Conservation (phyloP, 1,140 invertebrate genomes). For the Theocolax elegans region DNA sequence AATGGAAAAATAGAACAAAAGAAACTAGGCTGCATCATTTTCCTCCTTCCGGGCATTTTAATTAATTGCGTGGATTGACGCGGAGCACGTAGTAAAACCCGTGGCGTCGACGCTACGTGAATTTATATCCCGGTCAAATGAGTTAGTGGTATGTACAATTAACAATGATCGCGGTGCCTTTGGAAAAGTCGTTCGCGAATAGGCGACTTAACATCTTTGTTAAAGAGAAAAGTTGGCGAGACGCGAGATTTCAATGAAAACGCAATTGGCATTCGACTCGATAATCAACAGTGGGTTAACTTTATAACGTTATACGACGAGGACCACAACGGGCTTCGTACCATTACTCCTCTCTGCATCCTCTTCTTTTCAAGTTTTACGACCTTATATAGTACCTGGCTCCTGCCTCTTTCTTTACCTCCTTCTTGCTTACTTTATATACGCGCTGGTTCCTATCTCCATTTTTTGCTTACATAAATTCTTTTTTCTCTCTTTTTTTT, state of each 20-base stretch:
- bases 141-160: slow-evolving; percentile 43
- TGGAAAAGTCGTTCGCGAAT: background rate
- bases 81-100: slow-evolving; percentile 1
- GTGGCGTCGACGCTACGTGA: slow-evolving; percentile 27
- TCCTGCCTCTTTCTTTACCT: slow-evolving; percentile 28
- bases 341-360: background rate
- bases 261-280: too few species aligned
- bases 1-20: slow-evolving; percentile 2
- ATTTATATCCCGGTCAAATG: slow-evolving; percentile 40
- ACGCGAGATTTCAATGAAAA: too few species aligned
- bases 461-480: background rate
- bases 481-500: background rate
- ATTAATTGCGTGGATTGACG: background rate
- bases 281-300: too few species aligned
- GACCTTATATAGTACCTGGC: slow-evolving; percentile 46
- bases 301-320: slow-evolving; percentile 1
- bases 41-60: slow-evolving; percentile 10
- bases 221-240: too few species aligned
- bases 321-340: background rate
- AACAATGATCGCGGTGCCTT: slow-evolving; percentile 41
- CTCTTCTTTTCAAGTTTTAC: slow-evolving; percentile 48
- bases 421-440: slow-evolving; percentile 17
- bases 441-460: background rate
- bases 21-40: background rate
- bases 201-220: background rate